phyloP scores from a whole-genome alignment of 2,113 vertebrate genomes.

The Oncorhynchus keta region DNA sequence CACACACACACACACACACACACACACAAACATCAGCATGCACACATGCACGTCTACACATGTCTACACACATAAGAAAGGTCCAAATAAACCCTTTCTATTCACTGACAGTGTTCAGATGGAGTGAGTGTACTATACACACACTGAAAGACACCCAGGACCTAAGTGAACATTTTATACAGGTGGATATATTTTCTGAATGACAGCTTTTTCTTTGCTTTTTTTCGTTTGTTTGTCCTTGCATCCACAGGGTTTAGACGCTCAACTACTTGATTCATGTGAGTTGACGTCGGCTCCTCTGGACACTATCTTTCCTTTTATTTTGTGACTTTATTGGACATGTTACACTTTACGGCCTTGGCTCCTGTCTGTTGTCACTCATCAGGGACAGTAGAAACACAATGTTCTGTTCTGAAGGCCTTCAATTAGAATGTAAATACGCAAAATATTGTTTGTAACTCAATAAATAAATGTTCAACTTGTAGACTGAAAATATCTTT shows the following conservation, averaged over 20 bases:
- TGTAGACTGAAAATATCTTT: neutral
- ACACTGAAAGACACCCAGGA: constrained; percentile 33
- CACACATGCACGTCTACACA: neutral
- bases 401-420: neutral
- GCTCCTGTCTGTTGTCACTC: neutral
- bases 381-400: neutral
- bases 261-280: constrained; percentile 31
- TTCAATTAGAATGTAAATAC: neutral
- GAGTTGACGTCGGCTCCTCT: constrained; percentile 33
- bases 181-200: constrained; percentile 38
- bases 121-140: constrained; percentile 35
- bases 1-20: constrained; percentile 9
- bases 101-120: constrained; percentile 46
- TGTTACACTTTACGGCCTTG: neutral
- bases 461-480: neutral
- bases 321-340: constrained; percentile 8
- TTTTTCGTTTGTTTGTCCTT: constrained; percentile 35
- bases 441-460: neutral
- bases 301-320: constrained; percentile 12
- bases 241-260: constrained; percentile 27
- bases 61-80: constrained; percentile 8
- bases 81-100: constrained; percentile 48
- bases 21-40: neutral
- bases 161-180: constrained; percentile 42
- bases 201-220: constrained; percentile 25